Evolutionary conservation across 2,113 vertebrate genomes (phyloP).

Genomic region (Andinoacara biseriatus): DNA sequence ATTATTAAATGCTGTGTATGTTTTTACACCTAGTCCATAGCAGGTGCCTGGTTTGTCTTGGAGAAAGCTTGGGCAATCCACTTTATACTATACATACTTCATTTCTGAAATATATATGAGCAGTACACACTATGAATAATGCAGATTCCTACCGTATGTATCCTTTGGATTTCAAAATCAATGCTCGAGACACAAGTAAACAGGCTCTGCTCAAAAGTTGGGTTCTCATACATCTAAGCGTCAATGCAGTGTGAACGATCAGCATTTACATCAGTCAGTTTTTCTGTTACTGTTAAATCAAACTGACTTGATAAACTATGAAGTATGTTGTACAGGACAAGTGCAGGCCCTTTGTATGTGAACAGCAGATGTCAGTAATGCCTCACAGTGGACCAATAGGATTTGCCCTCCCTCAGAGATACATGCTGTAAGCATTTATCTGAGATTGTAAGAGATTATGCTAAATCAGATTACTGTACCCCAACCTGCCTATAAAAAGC

Average conservation of each 20-base stretch:
- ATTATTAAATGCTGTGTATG: background rate
- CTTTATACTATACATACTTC: background rate
- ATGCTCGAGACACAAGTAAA: background rate
- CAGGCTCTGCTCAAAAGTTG: background rate
- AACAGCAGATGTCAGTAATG: conserved; percentile 78
- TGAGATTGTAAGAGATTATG: conserved; percentile 83
- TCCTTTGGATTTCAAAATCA: background rate
- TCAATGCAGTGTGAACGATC: background rate
- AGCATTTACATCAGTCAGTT: background rate
- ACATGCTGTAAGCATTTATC: conserved; percentile 82
- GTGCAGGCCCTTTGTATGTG: conserved; percentile 14
- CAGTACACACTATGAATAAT: too few relatives aligned
- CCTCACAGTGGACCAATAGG: conserved; percentile 61
- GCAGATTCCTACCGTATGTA: background rate
- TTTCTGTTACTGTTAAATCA: background rate
- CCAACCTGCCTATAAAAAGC: conserved; percentile 81
- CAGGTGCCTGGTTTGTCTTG: background rate
- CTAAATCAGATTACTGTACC: conserved; percentile 82
- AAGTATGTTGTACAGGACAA: background rate
- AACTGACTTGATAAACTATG: background rate
- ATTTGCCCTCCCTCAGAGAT: conserved; percentile 65
- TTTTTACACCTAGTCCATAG: background rate
- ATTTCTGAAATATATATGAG: background rate
- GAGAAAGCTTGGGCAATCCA: background rate
- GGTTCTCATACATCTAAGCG: too few relatives aligned